A percentile compares a stretch with the other conserved stretches of the same genome.
phyloP scores from a whole-genome alignment of 2,888 invertebrate genomes.

The Stegophylla sp. region DNA sequence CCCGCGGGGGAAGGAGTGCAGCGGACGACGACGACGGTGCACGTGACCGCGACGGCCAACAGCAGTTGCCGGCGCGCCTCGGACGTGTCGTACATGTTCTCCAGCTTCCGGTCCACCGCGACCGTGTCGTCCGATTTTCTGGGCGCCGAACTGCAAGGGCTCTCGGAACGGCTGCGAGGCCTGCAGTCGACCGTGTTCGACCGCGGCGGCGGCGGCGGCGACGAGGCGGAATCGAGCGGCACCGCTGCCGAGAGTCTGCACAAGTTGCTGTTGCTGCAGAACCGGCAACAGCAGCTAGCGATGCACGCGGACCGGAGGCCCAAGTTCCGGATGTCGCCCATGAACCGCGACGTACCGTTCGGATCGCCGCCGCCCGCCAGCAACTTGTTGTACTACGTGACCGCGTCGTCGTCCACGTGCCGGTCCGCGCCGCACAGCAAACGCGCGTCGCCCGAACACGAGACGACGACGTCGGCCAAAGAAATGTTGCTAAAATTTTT shows the following conservation, averaged over 20 bases:
- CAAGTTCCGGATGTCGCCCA: constrained; percentile 73
- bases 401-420: constrained; percentile 57
- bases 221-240: not conserved
- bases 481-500: constrained; percentile 60
- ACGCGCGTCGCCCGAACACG: constrained; percentile 61
- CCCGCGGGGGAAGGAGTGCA: too few relatives aligned
- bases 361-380: constrained; percentile 66
- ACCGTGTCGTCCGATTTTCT: constrained; percentile 20
- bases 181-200: constrained; percentile 27
- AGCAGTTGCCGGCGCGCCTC: constrained; percentile 24
- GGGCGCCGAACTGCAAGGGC: not conserved
- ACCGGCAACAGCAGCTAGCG: constrained; percentile 34
- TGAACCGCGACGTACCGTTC: constrained; percentile 77
- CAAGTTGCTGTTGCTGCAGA: constrained; percentile 32
- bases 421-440: constrained; percentile 63
- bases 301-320: constrained; percentile 62
- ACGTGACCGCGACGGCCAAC: not conserved
- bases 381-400: constrained; percentile 61
- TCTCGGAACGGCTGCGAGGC: constrained; percentile 10
- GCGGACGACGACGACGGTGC: not conserved
- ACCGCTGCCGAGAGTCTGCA: constrained; percentile 66
- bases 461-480: constrained; percentile 46
- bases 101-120: constrained; percentile 41
- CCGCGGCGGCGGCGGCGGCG: constrained; percentile 54
- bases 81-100: constrained; percentile 52